A percentile compares a stretch with the other conserved stretches of the same genome.
phyloP scores from a whole-genome alignment of 1,140 invertebrate species.

The Apis laboriosa region DNA sequence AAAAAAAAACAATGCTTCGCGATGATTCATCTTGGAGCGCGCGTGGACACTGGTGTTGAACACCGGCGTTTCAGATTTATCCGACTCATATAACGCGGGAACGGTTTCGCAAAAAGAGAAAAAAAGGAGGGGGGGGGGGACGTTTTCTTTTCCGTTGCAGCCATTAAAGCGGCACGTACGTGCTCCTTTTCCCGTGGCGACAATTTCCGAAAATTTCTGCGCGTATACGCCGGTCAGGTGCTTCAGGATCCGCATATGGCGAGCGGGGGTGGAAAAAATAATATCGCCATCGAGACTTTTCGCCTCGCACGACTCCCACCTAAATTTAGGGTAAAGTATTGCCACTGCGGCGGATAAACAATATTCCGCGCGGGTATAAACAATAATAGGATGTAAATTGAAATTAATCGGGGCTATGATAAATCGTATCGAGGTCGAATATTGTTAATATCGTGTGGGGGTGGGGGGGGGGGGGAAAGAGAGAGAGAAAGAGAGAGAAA shows the following conservation, averaged over 20 bases:
- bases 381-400: background rate
- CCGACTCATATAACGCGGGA: conserved; percentile 71
- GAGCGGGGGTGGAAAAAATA: conserved; percentile 9
- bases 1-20: conserved; percentile 47
- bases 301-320: background rate
- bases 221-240: conserved; percentile 47
- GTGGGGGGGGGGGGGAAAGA: background rate
- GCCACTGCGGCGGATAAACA: conserved; percentile 21
- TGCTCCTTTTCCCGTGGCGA: conserved; percentile 67
- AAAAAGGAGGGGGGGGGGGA: background rate
- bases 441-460: background rate
- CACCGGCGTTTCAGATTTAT: conserved; percentile 76
- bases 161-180: conserved; percentile 74
- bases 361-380: background rate
- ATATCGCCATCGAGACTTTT: conserved; percentile 20
- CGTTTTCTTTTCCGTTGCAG: conserved; percentile 32
- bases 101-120: conserved; percentile 36
- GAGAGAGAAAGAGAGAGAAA: too few species aligned
- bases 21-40: conserved; percentile 47
- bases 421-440: background rate
- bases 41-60: conserved; percentile 66
- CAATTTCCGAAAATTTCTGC: conserved; percentile 71
- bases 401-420: background rate
- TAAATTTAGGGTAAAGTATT: conserved; percentile 28
- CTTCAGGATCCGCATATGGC: conserved; percentile 27